These are phyloP conservation scores for Drosophila antonietae DNA, from an alignment of 2,888 invertebrate genomes.

Conservation along the genomic window DNA sequence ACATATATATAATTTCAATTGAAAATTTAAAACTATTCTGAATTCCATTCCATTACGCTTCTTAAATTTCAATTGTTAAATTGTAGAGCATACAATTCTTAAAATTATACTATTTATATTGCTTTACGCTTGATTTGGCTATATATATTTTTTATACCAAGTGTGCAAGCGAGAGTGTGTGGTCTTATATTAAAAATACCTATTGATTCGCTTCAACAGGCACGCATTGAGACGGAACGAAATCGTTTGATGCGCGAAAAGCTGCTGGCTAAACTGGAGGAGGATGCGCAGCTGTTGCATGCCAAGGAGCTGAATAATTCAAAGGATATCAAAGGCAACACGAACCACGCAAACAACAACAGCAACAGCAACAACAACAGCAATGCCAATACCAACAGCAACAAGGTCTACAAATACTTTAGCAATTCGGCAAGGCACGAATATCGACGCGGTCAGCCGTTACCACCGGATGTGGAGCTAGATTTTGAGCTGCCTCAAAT, in stretches of 20 bases:
- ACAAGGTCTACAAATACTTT: conserved; percentile 84
- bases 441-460: conserved; percentile 69
- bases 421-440: conserved; percentile 83
- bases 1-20: too few relatives aligned
- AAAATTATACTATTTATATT: not conserved
- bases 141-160: not conserved
- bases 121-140: not conserved
- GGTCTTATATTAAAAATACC: not conserved
- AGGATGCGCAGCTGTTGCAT: conserved; percentile 74
- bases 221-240: conserved; percentile 81
- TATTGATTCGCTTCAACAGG: conserved; percentile 51
- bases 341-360: conserved; percentile 17
- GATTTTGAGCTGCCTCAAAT: conserved; percentile 74
- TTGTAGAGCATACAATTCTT: not conserved
- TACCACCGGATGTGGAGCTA: conserved; percentile 67
- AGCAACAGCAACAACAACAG: conserved; percentile 11
- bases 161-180: too few relatives aligned
- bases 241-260: conserved; percentile 81
- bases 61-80: not conserved
- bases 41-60: too few relatives aligned
- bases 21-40: too few relatives aligned
- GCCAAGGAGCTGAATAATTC: conserved; percentile 46
- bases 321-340: conserved; percentile 24
- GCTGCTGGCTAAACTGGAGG: conserved; percentile 80
- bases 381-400: conserved; percentile 20